phyloP scores from a whole-genome alignment of 1,140 invertebrate genomes.

The Macrosteles quadrilineatus region DNA sequence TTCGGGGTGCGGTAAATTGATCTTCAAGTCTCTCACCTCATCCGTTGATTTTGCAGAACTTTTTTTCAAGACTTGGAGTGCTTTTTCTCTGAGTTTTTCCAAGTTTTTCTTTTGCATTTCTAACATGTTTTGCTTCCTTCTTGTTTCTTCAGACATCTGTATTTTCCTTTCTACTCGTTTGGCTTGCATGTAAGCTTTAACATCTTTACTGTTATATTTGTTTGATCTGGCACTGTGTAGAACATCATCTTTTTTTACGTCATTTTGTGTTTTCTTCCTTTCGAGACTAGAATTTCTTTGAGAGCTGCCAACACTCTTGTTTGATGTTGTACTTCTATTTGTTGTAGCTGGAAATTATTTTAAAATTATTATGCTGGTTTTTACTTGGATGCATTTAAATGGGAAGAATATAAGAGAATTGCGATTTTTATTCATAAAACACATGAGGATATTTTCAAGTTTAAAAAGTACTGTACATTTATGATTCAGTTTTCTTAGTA shows the following conservation, averaged over 20 bases:
- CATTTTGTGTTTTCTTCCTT: neutral
- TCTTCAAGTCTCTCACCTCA: conserved; percentile 17
- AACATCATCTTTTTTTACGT: neutral
- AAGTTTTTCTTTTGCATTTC: conserved; percentile 9
- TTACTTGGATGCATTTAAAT: no score
- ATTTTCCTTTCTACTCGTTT: conserved; percentile 6
- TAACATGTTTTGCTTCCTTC: neutral
- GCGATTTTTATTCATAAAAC: no score
- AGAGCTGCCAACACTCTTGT: no score
- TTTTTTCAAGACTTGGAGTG: conserved; percentile 7
- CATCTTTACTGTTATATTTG: conserved; percentile 16
- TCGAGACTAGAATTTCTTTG: neutral
- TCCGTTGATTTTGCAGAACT: neutral
- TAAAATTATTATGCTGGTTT: no score
- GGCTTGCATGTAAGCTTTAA: conserved; percentile 5
- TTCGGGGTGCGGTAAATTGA: no score
- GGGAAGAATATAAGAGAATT: no score
- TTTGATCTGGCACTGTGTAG: conserved; percentile 14
- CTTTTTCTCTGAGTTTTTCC: conserved; percentile 14
- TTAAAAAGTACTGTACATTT: no score
- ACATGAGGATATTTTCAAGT: no score
- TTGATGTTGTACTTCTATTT: no score
- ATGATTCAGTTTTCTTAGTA: no score
- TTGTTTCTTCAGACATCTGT: neutral
- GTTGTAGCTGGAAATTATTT: no score